Base-by-base conservation (phyloP, 2,888 invertebrate species). In the Neoaliturus tenellus region DNA sequence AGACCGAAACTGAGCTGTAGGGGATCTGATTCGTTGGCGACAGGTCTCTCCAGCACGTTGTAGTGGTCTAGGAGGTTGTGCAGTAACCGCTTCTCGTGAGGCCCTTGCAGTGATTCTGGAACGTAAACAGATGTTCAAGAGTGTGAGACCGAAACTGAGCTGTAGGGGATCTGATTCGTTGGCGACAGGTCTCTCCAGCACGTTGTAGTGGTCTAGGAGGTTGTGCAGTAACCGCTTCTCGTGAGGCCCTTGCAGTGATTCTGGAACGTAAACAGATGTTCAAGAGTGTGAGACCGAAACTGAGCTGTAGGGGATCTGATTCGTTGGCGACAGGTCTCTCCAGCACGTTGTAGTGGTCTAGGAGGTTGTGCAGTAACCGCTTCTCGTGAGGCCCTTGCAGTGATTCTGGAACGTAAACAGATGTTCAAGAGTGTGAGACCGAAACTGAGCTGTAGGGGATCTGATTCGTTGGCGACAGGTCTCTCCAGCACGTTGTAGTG, bases 381-480 rank as follows among this genome's bases (percentile, higher is more conserved):
- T 97, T 97, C 93, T 98, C 97, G 94, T 97, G 96, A 91, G 94
- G 94, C 92, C 97, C 98, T 92, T 97, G 96, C 91, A 94, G 93
- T 91, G 95, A 95, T 91, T 93, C 96, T 96, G 91, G 25, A 92
- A 91, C 85, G n/a, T n/a, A n/a, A n/a, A n/a, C n/a, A n/a, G 93
- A 98, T 98, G 94, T 98, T 98, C 97, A 97, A 97, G 92, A 98
- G 95, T 91, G 98, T 98, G 92, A 98, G 95, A 92, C 98, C 98
- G 93, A 98, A 98, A 93, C 97, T 97, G 92, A 98, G 95, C 93
- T 96, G 96, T 91, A 98, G 94, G 90, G 98, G 97, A 92, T 98
- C 98, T 92, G 97, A 97, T 94, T 98, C 98, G 93, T 98, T 98
- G 92, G 96, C 95, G 91, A 98, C 98, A 90, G 97, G 97, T 91